Base-by-base conservation (phyloP, 2,797 vertebrate genomes). In the Okamejei kenojei region DNA sequence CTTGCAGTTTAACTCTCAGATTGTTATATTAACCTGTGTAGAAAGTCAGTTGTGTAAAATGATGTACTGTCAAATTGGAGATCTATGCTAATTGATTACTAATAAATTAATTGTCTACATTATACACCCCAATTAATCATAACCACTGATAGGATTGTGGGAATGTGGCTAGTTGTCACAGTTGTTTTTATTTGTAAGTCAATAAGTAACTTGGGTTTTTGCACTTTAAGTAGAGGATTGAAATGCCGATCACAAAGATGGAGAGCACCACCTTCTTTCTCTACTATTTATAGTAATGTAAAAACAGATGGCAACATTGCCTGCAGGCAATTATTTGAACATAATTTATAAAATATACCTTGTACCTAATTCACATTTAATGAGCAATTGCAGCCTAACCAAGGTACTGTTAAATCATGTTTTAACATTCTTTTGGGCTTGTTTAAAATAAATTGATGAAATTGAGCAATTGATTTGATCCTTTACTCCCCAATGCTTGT, bases 261-360 rank as follows among this genome's bases (percentile, higher is more conserved):
- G 8, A 21, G 10, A 73, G 21, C n/a, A 71, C 32, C 19, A 73
- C 73, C 35, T 32, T 74, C 65, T 45, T 32, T 74, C 65, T 45
- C 6, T 88, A 63, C 82, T 71, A 26, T 91, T 29, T 38, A 73
- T 17, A 68, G 7, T 90, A 45, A 32, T 91, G 35, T 45, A 90
- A 15, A 91, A 71, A 73, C 23, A 73, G 21, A 45, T 91, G 45
- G 38, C 35, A 91, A 73, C 68, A 73, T 21, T 73, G 68, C 88
- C 35, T 91, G 68, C 65, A 91, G 65, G 32, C 32, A 38, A 38
- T 91, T 29, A 91, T 73, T 45, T 65, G 32, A 73, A 13, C 21
- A 71, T 91, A 63, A 91, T 11, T 91, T 86, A 54, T 73, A 71
- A 90, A 71, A 73, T 68, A 68, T 45, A 91, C 65, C 88, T 71